Conservation (phyloP, 2,888 invertebrate genomes). For the Chorisops tibialis region DNA sequence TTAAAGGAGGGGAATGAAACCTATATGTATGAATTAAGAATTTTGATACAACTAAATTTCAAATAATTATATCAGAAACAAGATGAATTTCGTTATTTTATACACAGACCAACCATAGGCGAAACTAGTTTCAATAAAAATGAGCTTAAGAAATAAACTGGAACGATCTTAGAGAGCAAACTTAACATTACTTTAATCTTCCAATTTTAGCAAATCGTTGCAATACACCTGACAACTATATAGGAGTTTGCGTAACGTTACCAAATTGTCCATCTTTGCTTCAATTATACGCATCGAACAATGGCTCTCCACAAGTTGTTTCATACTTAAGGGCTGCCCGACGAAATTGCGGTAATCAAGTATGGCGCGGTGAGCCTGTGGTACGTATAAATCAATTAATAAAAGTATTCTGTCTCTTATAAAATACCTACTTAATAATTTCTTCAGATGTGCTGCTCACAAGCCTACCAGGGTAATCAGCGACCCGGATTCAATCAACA, state of each 20-base stretch:
- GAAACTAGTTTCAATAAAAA: too few species aligned
- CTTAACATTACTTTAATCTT: too few species aligned
- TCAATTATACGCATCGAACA: conserved; percentile 39
- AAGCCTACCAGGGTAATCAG: conserved; percentile 20
- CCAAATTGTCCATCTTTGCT: conserved; percentile 44
- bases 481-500: not conserved
- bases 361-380: conserved; percentile 45
- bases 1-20: too few species aligned
- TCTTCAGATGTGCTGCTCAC: conserved; percentile 33
- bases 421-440: not conserved
- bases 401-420: not conserved
- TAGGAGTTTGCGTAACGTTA: conserved; percentile 45
- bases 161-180: too few species aligned
- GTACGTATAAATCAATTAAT: conserved; percentile 36
- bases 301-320: conserved; percentile 39
- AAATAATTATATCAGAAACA: too few species aligned
- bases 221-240: conserved; percentile 45
- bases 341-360: conserved; percentile 45
- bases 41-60: too few species aligned
- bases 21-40: too few species aligned
- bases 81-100: too few species aligned
- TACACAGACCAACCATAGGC: too few species aligned
- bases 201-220: conserved; percentile 39
- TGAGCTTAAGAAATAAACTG: too few species aligned
- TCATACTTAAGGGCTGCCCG: conserved; percentile 44